phyloP scores from a whole-genome alignment of 2,113 vertebrate species.

The Tricholaema leucomelas region DNA sequence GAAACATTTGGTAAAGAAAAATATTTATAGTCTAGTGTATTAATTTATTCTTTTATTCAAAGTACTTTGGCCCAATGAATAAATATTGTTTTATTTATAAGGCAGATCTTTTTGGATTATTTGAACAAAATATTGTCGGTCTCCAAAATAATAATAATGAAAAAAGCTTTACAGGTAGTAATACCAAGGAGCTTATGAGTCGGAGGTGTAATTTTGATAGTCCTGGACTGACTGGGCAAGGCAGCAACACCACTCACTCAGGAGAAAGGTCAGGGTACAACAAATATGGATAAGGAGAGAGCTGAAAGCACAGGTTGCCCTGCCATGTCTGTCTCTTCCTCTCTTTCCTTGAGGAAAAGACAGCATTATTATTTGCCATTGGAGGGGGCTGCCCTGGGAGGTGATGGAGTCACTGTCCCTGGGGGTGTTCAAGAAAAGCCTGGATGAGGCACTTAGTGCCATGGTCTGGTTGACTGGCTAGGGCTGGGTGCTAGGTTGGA shows the following conservation, averaged over 20 bases:
- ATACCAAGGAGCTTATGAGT: background rate
- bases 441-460: too few relatives aligned
- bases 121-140: too few relatives aligned
- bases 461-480: too few relatives aligned
- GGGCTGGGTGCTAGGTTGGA: too few relatives aligned
- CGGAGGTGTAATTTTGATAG: background rate
- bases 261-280: background rate
- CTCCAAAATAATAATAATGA: too few relatives aligned
- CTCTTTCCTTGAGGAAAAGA: background rate
- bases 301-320: background rate
- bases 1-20: background rate
- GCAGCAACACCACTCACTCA: background rate
- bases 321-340: background rate
- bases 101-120: background rate
- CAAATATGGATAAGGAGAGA: background rate
- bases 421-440: too few relatives aligned
- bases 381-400: too few relatives aligned
- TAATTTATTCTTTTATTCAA: background rate
- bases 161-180: background rate
- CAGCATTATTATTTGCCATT: too few relatives aligned
- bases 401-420: too few relatives aligned
- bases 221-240: background rate
- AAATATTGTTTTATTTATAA: background rate
- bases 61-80: background rate
- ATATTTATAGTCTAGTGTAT: background rate